phyloP scores from a whole-genome alignment of 2,888 invertebrate species.

The Vanessa cardui region DNA sequence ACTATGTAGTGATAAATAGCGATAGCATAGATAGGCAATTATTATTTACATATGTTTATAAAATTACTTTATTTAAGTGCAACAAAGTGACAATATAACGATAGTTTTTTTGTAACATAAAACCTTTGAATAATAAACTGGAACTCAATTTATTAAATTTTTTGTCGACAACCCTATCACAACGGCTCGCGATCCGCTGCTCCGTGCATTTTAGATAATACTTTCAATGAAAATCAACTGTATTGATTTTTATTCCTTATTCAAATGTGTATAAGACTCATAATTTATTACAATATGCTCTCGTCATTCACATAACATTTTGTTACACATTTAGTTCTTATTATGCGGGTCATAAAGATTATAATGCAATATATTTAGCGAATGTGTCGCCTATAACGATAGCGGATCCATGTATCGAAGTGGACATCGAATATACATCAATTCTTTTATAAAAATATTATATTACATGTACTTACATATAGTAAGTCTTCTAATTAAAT shows the following conservation, averaged over 20 bases:
- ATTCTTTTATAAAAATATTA: neutral
- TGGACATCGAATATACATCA: neutral
- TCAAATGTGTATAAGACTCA: conserved; percentile 9
- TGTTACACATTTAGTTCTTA: neutral
- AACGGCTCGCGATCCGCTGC: conserved; percentile 57
- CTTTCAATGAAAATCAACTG: conserved; percentile 39
- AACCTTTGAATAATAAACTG: too few relatives aligned
- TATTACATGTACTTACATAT: neutral
- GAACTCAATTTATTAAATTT: conserved; percentile 5
- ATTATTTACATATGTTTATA: too few relatives aligned
- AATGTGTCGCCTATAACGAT: conserved; percentile 5
- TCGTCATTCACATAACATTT: neutral
- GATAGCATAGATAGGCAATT: too few relatives aligned
- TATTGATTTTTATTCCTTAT: conserved; percentile 17
- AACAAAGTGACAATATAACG: too few relatives aligned
- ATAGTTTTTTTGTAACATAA: too few relatives aligned
- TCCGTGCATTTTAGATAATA: conserved; percentile 65
- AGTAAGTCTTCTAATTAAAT: neutral
- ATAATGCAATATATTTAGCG: neutral
- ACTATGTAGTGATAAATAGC: too few relatives aligned
- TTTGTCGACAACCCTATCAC: conserved; percentile 54
- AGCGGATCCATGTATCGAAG: conserved; percentile 4
- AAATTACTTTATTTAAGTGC: too few relatives aligned
- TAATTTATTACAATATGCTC: neutral
- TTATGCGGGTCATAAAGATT: neutral